A percentile compares a stretch with the other conserved stretches of the same genome.
Conservation (phyloP, 2,888 invertebrate species). For the Rhaphigaster nebulosa region DNA sequence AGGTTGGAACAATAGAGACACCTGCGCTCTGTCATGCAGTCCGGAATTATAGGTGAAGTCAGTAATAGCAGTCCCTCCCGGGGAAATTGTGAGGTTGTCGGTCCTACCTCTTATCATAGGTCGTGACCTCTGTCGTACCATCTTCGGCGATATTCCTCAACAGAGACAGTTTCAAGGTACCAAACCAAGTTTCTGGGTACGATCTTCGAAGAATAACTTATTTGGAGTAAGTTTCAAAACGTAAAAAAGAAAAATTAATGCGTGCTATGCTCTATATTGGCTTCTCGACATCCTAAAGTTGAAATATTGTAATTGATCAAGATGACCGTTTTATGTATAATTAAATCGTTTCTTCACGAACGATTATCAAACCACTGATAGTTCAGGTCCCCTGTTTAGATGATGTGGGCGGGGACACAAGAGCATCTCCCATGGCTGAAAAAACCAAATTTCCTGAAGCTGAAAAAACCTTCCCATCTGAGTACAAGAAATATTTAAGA, state of each 20-base stretch:
- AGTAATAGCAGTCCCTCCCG: neutral
- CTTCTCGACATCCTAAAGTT: too few species aligned
- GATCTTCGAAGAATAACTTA: neutral
- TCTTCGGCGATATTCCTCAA: neutral
- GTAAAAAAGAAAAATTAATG: neutral
- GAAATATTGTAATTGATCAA: too few species aligned
- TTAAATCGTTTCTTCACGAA: too few species aligned
- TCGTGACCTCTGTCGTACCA: conserved; percentile 26
- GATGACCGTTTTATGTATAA: too few species aligned
- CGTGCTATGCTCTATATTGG: too few species aligned
- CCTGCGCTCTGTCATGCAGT: conserved; percentile 16
- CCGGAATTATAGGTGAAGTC: conserved; percentile 34
- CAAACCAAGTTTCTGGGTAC: neutral
- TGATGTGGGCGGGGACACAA: too few species aligned
- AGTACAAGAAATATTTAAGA: too few species aligned
- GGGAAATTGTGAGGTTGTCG: neutral
- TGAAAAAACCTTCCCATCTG: too few species aligned
- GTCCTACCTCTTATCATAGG: conserved; percentile 7
- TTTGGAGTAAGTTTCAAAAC: neutral
- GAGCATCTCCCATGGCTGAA: too few species aligned
- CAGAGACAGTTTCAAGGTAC: neutral
- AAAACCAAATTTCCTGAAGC: too few species aligned
- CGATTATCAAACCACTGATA: too few species aligned
- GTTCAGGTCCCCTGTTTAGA: too few species aligned
- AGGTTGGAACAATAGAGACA: conserved; percentile 23